Evolutionary conservation across 2,888 invertebrate species (phyloP).

Genomic region (Dicyrtoma fusca): DNA sequence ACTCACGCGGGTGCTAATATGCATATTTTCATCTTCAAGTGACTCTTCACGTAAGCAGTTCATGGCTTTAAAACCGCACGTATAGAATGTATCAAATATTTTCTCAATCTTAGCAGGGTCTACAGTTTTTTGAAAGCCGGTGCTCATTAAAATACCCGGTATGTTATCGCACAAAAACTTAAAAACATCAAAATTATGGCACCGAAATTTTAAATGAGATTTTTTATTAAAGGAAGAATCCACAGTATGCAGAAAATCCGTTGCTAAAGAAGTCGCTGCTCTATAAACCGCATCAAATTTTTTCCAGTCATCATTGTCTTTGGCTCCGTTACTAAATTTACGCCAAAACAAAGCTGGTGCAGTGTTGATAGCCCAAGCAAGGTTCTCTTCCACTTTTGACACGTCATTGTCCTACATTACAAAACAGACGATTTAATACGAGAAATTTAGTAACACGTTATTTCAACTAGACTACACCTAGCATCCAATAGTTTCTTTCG

Average conservation of each 20-base stretch:
- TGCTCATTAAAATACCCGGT: slow-evolving; percentile 41
- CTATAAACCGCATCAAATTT: slow-evolving; percentile 44
- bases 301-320: slow-evolving; percentile 39
- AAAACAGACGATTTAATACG: no score
- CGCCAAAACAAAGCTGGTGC: slow-evolving; percentile 24
- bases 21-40: slow-evolving; percentile 3
- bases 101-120: slow-evolving; percentile 39
- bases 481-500: no score
- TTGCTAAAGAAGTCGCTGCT: slow-evolving; percentile 38
- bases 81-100: slow-evolving; percentile 50
- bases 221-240: slow-evolving; percentile 35
- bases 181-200: slow-evolving; percentile 39
- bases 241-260: slow-evolving; percentile 37
- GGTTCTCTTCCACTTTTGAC: slow-evolving; percentile 14
- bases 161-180: slow-evolving; percentile 44
- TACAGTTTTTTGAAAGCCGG: slow-evolving; percentile 28
- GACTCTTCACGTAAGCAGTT: slow-evolving; percentile 34
- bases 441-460: no score
- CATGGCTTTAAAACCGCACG: slow-evolving; percentile 46
- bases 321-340: neutral
- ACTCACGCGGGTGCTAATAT: slow-evolving; percentile 3
- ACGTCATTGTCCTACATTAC: neutral
- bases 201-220: slow-evolving; percentile 21
- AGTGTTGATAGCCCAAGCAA: slow-evolving; percentile 26
- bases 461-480: no score